Evolutionary conservation across 2,113 vertebrate species (phyloP), one percentile per base, ranked within the genome.

Genomic region (Catharus minimus): DNA sequence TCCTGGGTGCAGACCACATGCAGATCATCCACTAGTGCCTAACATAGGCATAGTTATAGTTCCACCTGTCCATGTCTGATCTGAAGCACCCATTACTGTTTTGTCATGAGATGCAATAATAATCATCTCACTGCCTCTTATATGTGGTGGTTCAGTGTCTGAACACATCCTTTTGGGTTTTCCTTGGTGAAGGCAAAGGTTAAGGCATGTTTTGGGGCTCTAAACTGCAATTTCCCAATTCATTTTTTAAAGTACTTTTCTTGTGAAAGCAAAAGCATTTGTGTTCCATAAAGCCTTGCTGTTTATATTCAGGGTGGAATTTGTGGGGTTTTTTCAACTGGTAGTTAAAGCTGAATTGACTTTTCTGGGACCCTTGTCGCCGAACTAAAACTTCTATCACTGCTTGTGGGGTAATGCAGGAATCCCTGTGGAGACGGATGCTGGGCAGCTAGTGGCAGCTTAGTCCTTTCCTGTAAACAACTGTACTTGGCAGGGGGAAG

Each of bases 251-350:
- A 77, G 36, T n/a, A 58, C 13, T 5, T 94, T 78, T 74, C 22
- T n/a, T 71, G 39, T 36, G 82, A 74, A 85, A 82, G 16, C 33
- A 65, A 57, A 80, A 26, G 0, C n/a, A 52, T 19, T 57, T 62
- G 15, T 56, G 17, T 86, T 88, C 32, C 28, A 5, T 49, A 15
- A 78, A 36, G 22, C 27, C 44, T 68, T 6, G 0, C 20, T 43
- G 13, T 80, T 86, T 66, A 44, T 71, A 46, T 49, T 78, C 53
- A 44, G n/a, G 6, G 17, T 72, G 23, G 36, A 89, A 53, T 78
- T 64, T 47, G 9, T 62, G 13, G 0, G 5, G 0, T 1, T 49
- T 66, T 80, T 74, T 60, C 17, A 53, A 53, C 33, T 62, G 22
- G 10, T 38, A 28, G 5, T 38, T 41, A 47, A 91, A 32, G 20